Evolutionary conservation across 2,797 vertebrate genomes (phyloP).

Genomic region (Erethizon dorsatum): DNA sequence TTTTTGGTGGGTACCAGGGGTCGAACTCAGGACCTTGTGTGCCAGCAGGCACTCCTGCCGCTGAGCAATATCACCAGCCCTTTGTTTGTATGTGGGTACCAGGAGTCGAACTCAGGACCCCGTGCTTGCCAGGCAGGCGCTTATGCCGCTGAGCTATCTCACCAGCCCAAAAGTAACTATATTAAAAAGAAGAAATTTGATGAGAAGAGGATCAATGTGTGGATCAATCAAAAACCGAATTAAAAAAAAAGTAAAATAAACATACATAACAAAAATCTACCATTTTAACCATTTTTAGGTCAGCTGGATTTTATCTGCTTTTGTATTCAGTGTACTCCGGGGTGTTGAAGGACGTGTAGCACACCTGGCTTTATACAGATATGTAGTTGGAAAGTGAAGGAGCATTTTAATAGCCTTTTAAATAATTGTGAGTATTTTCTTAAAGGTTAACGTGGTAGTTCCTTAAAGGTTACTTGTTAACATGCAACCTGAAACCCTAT

Average conservation of each 20-base stretch:
- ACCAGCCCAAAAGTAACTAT: neutral
- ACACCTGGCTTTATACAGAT: neutral
- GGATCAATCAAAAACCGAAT: neutral
- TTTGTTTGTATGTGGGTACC: no score
- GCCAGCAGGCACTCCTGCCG: no score
- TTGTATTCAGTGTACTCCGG: neutral
- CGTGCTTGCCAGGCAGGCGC: no score
- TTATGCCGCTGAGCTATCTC: no score
- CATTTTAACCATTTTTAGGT: conserved; percentile 3
- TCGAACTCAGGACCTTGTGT: no score
- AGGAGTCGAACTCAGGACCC: no score
- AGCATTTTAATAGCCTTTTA: conserved; percentile 26
- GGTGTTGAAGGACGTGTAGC: conserved; percentile 1
- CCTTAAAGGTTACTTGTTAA: neutral
- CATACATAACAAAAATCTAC: neutral
- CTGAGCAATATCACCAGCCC: no score
- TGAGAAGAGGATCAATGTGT: conserved; percentile 30
- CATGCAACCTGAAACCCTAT: neutral
- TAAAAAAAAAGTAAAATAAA: neutral
- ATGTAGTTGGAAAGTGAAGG: conserved; percentile 18
- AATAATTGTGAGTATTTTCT: conserved; percentile 40
- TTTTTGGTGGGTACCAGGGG: no score
- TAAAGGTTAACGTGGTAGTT: conserved; percentile 28
- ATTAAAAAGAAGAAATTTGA: neutral
- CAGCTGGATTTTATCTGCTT: conserved; percentile 23